Evolutionary conservation across 2,113 vertebrate genomes (phyloP), one percentile per base, ranked within the genome.

Genomic region (Todiramphus saurophagus): DNA sequence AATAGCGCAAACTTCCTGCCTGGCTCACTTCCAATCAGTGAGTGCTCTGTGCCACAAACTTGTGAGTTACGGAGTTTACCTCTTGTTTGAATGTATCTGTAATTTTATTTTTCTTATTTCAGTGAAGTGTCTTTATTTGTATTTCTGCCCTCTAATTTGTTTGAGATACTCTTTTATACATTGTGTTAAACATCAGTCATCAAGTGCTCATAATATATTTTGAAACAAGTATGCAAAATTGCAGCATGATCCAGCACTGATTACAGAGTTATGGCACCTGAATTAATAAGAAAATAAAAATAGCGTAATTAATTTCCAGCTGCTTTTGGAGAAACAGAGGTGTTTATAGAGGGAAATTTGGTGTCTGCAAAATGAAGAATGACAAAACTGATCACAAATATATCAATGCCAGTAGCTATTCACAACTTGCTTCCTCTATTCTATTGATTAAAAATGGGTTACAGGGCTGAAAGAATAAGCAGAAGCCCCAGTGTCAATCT

Each of bases 261-360:
- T 97, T 97, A 77, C 83, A 91, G 82, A 89, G 75, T 94, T 92
- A 91, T 91, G 79, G 53, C 81, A 67, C 93, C 89, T 5, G 8
- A 94, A 97, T 97, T 95, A 95, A 95, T 97, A 95, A 85, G 82
- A 89, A 96, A 95, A 94, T 94, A 94, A 94, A 95, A 93, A 67
- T 80, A 93, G 84, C 85, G 70, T 94, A 89, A 96, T 93, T 96
- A 91, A 95, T 96, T 96, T 97, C 89, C 85, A 94, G 90, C 94
- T 96, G 94, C 67, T 94, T 95, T 96, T 95, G 44, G 69, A 89
- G 86, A 92, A 97, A 80, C 85, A 90, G 87, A 93, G 94, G 89
- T 96, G 87, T 91, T 87, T 84, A 43, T 44, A 46, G 46, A 50
- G 68, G 70, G 43, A 68, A 90, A 28, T 70, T n/a, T 74, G 11